Evolutionary conservation across 2,113 vertebrate species (phyloP).

Genomic region (Corythornis vintsioides): DNA sequence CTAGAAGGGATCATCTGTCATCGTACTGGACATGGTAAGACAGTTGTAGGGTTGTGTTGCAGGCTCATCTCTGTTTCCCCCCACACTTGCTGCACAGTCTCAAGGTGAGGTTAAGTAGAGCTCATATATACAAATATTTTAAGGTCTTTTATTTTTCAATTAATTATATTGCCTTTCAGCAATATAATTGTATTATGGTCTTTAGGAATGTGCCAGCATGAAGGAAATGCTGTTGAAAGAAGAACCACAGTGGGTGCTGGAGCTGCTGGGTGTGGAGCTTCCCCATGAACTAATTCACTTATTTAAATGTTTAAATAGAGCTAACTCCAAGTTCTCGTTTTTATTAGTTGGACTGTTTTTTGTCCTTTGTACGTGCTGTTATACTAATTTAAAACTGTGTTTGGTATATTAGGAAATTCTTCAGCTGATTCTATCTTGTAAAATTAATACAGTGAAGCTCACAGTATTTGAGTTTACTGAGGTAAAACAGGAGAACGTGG

Average conservation of each 20-base stretch:
- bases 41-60: accelerated
- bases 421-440: background rate
- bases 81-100: background rate
- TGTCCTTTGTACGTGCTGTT: background rate
- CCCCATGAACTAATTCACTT: background rate
- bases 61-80: background rate
- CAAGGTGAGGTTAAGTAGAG: background rate
- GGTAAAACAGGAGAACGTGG: background rate
- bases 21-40: background rate
- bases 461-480: conserved; percentile 4
- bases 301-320: background rate
- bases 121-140: accelerated
- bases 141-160: background rate
- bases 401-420: conserved; percentile 17
- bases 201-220: accelerated
- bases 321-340: background rate
- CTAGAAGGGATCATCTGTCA: background rate
- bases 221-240: background rate
- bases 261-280: background rate
- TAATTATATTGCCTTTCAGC: background rate
- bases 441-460: conserved; percentile 11
- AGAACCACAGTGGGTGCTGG: background rate
- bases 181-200: background rate
- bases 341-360: background rate
- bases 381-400: background rate